phyloP scores from a whole-genome alignment of 2,797 vertebrate genomes.

The Molothrus ater region DNA sequence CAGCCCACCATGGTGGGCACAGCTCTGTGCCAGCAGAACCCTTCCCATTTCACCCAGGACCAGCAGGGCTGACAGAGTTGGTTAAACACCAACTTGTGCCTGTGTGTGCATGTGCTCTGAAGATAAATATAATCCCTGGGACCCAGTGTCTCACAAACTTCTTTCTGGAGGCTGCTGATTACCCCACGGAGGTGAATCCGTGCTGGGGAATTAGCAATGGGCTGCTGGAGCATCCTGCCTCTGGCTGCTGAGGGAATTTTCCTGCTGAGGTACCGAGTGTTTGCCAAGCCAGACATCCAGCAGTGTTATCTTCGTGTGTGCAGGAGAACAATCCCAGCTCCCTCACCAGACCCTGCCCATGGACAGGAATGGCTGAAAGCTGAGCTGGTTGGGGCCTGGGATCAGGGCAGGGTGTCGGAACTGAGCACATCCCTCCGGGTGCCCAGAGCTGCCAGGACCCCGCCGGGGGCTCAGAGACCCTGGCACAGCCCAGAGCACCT shows the following conservation, averaged over 20 bases:
- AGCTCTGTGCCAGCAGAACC: neutral
- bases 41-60: neutral
- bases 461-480: too few relatives aligned
- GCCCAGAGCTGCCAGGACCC: too few relatives aligned
- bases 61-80: neutral
- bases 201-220: conserved; percentile 46
- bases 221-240: neutral
- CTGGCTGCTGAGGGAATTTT: neutral
- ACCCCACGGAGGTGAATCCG: neutral
- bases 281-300: neutral
- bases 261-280: neutral
- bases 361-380: neutral
- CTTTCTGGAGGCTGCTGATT: conserved; percentile 45
- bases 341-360: neutral
- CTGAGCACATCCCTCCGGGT: too few relatives aligned
- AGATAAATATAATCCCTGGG: conserved; percentile 48
- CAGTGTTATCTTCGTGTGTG: neutral
- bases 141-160: neutral
- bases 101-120: neutral
- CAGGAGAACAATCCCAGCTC: neutral
- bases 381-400: neutral
- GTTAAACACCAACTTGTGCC: neutral
- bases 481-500: too few relatives aligned
- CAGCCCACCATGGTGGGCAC: neutral
- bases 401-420: too few relatives aligned